Evolutionary conservation across 2,797 vertebrate genomes (phyloP).

Genomic region (Poeciliopsis turneri): DNA sequence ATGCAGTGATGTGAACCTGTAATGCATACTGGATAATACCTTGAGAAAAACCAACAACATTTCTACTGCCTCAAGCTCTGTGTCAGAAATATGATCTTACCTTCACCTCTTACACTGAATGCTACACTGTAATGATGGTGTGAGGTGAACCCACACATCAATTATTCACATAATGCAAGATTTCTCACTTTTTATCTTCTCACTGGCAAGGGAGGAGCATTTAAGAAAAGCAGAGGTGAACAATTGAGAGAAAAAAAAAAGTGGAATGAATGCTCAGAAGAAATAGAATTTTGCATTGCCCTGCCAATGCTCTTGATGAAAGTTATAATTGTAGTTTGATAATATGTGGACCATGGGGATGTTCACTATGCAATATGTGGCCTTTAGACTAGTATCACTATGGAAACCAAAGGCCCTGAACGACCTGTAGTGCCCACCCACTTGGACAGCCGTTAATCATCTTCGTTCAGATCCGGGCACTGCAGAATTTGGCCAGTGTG

Average conservation of each 20-base stretch:
- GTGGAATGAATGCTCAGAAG: constrained; percentile 32
- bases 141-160: constrained; percentile 74
- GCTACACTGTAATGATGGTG: constrained; percentile 69
- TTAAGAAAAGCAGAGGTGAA: constrained; percentile 60
- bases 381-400: constrained; percentile 83
- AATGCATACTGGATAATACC: constrained; percentile 52
- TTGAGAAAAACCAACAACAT: constrained; percentile 68
- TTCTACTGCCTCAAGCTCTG: constrained; percentile 62
- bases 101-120: constrained; percentile 70
- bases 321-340: constrained; percentile 87
- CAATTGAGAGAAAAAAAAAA: constrained; percentile 36
- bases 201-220: constrained; percentile 51
- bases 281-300: constrained; percentile 56
- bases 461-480: constrained; percentile 85
- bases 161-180: constrained; percentile 77
- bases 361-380: constrained; percentile 76
- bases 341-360: constrained; percentile 77
- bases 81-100: constrained; percentile 77
- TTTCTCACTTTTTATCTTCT: constrained; percentile 69
- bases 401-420: constrained; percentile 80
- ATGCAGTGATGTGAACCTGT: constrained; percentile 59
- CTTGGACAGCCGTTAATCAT: constrained; percentile 88
- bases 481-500: constrained; percentile 88
- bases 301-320: constrained; percentile 72
- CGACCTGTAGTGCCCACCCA: constrained; percentile 81